These are phyloP conservation scores for Malurus alboscapulatus DNA, from an alignment of 2,113 vertebrate species.

Conservation along the genomic window DNA sequence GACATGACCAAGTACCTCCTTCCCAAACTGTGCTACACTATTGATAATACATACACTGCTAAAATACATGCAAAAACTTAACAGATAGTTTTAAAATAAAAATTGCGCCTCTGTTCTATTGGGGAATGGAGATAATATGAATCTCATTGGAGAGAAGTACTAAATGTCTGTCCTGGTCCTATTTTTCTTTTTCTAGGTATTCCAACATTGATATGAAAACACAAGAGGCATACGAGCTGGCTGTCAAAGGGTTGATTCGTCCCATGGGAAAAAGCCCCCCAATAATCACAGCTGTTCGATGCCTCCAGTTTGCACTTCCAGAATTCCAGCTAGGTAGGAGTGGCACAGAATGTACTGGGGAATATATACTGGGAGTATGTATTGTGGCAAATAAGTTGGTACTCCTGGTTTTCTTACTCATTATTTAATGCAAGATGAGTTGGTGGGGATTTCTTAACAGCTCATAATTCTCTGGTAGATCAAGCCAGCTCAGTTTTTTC, in stretches of 20 bases:
- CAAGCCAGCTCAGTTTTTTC: background rate
- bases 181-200: constrained; percentile 71
- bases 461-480: background rate
- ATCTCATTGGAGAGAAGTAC: background rate
- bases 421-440: background rate
- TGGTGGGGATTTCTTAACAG: background rate
- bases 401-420: background rate
- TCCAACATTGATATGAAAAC: constrained; percentile 85
- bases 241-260: constrained; percentile 82
- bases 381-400: background rate
- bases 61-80: background rate
- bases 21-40: background rate
- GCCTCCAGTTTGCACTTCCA: constrained; percentile 82
- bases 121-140: background rate
- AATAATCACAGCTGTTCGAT: constrained; percentile 83
- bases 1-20: background rate
- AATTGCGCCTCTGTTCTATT: background rate
- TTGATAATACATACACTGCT: background rate
- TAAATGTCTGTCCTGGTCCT: background rate
- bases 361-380: background rate
- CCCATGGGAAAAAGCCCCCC: constrained; percentile 86
- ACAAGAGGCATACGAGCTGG: constrained; percentile 93
- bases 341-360: background rate
- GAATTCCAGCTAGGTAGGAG: constrained; percentile 88
- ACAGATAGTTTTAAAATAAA: background rate